Evolutionary conservation across 2,797 vertebrate species (phyloP).

Genomic region (Stomatorhinus walkeri): DNA sequence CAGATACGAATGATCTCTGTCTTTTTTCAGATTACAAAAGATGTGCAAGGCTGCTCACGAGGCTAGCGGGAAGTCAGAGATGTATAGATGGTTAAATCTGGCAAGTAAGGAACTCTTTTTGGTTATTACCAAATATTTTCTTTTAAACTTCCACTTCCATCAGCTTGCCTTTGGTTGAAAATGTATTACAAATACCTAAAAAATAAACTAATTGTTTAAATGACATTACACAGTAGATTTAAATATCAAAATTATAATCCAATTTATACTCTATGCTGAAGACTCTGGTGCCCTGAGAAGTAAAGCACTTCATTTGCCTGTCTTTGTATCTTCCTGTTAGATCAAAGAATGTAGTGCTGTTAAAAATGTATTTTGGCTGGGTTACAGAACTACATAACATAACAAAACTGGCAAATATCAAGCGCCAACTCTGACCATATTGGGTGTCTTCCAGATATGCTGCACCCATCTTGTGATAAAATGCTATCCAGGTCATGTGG

Average conservation of each 20-base stretch:
- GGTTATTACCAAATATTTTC: neutral
- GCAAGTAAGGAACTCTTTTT: constrained; percentile 41
- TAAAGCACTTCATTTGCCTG: neutral
- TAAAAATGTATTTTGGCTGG: neutral
- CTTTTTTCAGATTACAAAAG: constrained; percentile 74
- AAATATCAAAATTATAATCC: neutral
- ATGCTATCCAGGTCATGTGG: neutral
- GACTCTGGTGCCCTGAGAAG: neutral
- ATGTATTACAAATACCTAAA: neutral
- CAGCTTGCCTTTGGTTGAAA: neutral
- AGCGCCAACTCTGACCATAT: neutral
- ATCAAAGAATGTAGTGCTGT: neutral
- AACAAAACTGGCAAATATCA: neutral
- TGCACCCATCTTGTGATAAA: neutral
- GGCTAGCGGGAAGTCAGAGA: constrained; percentile 78
- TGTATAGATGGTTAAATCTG: constrained; percentile 69
- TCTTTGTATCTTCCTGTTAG: neutral
- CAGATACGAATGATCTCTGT: neutral
- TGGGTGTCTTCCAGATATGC: neutral
- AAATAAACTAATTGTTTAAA: neutral
- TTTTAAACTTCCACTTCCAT: neutral
- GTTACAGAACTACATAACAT: constrained; percentile 6
- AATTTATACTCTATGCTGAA: neutral
- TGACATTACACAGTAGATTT: neutral
- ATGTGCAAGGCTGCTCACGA: constrained; percentile 83